Base-by-base conservation (phyloP, 2,888 invertebrate species). In the Mesodorylaimus sp. region DNA sequence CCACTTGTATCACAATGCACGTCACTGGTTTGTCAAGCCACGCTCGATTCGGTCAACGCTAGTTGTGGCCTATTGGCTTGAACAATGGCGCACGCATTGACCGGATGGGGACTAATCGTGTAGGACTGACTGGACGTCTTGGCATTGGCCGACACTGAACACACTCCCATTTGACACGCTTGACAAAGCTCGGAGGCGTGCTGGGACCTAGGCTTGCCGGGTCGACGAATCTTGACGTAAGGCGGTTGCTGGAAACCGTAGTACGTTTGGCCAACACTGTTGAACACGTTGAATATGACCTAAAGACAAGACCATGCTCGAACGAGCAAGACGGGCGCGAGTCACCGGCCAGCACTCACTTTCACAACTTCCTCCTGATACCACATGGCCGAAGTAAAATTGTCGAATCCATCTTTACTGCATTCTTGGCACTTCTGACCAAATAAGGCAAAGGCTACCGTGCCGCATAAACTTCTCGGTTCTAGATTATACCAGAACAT, bases 321-420 rank as follows among this genome's bases (percentile, higher is more conserved):
- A 32, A 13, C 10, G 10, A 13, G 32, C 10, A 32, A 32, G 10
- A 10, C 16, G 10, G 32, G 10, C 16, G 32, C 16, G 10, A 32
- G 10, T 32, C 10, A 16, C 16, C 10, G 16, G 32, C 32, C 32
- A 32, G 10, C 10, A 10, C 41, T 48, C 58, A 70, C 71, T 65
- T 71, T 71, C 38, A 65, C 61, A 1, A 71, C 70, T 57, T 71
- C 71, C 55, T 71, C 71, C 0, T 70, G 70, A 59, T 71, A 71
- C 71, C 71, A 71, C 69, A 71, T 68, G 27, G 71, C 66, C n/a
- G n/a, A n/a, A n/a, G n/a, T n/a, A n/a, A n/a, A n/a, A 52, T 66
- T 65, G 54, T 70, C 68, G 55, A 68, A 71, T 25, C 59, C 59
- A 13, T 65, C 65, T 28, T 62, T 64, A 51, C 66, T 65, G 54